A percentile compares a stretch with the other conserved stretches of the same genome.
phyloP scores from a whole-genome alignment of 2,888 invertebrate genomes.

The Synergus japonicus region DNA sequence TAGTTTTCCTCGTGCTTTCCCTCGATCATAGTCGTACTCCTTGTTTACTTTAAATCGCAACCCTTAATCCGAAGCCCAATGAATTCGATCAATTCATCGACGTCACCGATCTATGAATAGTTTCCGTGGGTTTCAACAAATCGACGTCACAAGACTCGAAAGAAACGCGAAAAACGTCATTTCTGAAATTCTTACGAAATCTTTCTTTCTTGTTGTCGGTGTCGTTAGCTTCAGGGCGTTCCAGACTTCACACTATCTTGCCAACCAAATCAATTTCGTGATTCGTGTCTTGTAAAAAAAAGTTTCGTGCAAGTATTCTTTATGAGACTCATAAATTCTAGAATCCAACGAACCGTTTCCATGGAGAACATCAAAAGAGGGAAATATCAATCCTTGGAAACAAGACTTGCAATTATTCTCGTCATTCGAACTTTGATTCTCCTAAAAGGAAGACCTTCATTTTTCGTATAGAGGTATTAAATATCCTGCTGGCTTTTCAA shows the following conservation, averaged over 20 bases:
- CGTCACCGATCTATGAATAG: slow-evolving; percentile 18
- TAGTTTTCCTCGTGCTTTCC: slow-evolving; percentile 28
- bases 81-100: neutral
- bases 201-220: neutral
- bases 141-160: slow-evolving; percentile 2
- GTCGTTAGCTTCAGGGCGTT: neutral
- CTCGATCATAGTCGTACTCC: neutral
- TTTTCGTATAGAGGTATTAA: neutral
- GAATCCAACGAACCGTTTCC: slow-evolving; percentile 47
- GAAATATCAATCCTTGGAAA: slow-evolving; percentile 45
- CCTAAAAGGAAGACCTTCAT: neutral
- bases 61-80: slow-evolving; percentile 2
- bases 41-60: neutral
- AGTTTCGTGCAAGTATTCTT: slow-evolving; percentile 9
- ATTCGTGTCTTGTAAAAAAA: slow-evolving; percentile 6
- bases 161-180: neutral
- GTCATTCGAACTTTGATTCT: slow-evolving; percentile 1
- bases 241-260: neutral
- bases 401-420: slow-evolving; percentile 42
- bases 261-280: neutral
- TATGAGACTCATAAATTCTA: neutral
- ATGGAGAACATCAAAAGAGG: slow-evolving; percentile 51
- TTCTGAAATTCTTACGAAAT: slow-evolving; percentile 11
- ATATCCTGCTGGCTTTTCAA: neutral
- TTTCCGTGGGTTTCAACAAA: neutral